These are phyloP conservation scores for Lottia scabra DNA, from an alignment of 2,888 invertebrate species.

Conservation along the genomic window DNA sequence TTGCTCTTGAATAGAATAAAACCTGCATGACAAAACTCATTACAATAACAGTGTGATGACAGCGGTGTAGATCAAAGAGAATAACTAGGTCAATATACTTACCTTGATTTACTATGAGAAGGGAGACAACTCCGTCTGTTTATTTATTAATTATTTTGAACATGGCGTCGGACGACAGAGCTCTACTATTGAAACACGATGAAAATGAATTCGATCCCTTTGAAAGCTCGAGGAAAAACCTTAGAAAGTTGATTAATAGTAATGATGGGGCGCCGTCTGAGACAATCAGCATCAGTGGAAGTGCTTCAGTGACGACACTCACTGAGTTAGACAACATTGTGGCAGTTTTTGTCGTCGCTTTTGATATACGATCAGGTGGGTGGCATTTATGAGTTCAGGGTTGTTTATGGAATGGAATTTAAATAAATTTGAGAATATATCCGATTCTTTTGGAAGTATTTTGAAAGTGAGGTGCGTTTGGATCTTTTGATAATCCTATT, in stretches of 20 bases:
- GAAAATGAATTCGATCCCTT: constrained; percentile 37
- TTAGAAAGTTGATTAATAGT: constrained; percentile 32
- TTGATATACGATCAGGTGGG: constrained; percentile 66
- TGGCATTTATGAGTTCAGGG: too few species aligned
- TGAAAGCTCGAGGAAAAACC: constrained; percentile 31
- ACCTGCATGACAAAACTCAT: too few species aligned
- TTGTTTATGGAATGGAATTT: too few species aligned
- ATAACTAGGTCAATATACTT: too few species aligned
- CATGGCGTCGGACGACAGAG: constrained; percentile 55
- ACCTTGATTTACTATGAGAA: neutral
- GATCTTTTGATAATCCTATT: too few species aligned
- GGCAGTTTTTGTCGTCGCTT: constrained; percentile 70
- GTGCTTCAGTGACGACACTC: constrained; percentile 42
- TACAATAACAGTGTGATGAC: too few species aligned
- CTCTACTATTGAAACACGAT: constrained; percentile 47
- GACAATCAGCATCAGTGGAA: constrained; percentile 48
- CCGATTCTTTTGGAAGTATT: too few species aligned
- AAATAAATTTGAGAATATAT: too few species aligned
- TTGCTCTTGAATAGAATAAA: too few species aligned
- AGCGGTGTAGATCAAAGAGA: too few species aligned
- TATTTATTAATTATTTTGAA: constrained; percentile 28
- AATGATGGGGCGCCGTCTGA: constrained; percentile 38
- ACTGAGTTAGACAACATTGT: constrained; percentile 59
- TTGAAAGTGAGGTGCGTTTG: too few species aligned
- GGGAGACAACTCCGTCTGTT: neutral